phyloP scores from a whole-genome alignment of 2,113 vertebrate species.

The Gasterosteus nipponicus region DNA sequence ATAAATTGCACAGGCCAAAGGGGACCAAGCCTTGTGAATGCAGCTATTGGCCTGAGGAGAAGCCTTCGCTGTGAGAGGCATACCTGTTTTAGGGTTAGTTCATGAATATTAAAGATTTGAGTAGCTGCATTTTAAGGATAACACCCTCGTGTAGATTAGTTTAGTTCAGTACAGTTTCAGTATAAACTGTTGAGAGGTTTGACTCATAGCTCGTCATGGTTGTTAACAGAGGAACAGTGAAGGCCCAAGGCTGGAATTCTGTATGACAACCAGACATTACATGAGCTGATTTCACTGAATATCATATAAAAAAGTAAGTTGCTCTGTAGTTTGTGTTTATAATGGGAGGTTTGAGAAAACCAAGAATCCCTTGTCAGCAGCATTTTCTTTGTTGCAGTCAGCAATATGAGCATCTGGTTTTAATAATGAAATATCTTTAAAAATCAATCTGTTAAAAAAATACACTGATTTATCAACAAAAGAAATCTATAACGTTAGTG shows the following conservation, averaged over 20 bases:
- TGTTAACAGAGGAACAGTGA: conserved; percentile 17
- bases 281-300: conserved; percentile 36
- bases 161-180: neutral
- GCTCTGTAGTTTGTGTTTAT: neutral
- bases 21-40: conserved; percentile 53
- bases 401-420: neutral
- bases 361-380: neutral
- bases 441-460: conserved; percentile 3
- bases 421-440: conserved; percentile 1
- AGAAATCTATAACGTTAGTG: neutral
- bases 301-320: conserved; percentile 29
- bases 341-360: neutral
- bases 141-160: neutral
- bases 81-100: conserved; percentile 5
- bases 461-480: neutral
- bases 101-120: conserved; percentile 1
- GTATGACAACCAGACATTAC: conserved; percentile 36
- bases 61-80: conserved; percentile 25
- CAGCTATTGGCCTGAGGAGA: conserved; percentile 78
- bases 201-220: conserved; percentile 3
- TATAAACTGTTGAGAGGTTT: neutral
- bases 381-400: neutral
- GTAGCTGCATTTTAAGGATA: neutral
- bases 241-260: conserved; percentile 32
- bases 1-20: conserved; percentile 57